Conservation (phyloP, 2,888 invertebrate species). For the Napeogenes inachia region DNA sequence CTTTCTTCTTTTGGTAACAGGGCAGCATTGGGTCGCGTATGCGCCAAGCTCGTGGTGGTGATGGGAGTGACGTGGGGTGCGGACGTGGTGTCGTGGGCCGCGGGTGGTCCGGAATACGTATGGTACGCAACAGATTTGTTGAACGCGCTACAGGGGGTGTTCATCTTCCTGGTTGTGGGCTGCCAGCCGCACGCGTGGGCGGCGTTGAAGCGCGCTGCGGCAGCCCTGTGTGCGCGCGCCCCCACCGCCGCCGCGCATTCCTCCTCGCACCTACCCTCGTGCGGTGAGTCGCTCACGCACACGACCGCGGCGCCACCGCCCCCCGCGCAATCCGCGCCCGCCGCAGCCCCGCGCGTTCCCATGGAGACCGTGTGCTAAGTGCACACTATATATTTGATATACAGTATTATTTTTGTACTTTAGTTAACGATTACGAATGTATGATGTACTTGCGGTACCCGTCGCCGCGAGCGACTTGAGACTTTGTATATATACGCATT, state of each 20-base stretch:
- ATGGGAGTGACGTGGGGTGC: constrained; percentile 79
- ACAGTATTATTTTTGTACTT: constrained; percentile 71
- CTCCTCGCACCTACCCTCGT: constrained; percentile 88
- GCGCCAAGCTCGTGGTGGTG: constrained; percentile 88
- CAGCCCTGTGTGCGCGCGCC: constrained; percentile 69
- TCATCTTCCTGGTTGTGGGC: constrained; percentile 92
- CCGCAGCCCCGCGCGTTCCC: constrained; percentile 72
- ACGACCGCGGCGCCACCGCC: constrained; percentile 83
- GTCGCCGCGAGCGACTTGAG: constrained; percentile 25
- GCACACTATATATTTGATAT: constrained; percentile 54
- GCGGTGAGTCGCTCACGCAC: constrained; percentile 86
- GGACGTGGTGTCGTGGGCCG: constrained; percentile 90
- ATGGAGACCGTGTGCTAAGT: constrained; percentile 80
- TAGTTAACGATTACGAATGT: constrained; percentile 49
- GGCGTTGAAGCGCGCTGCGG: constrained; percentile 56
- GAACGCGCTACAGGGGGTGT: constrained; percentile 91
- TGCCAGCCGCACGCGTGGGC: constrained; percentile 88
- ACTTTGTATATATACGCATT: constrained; percentile 34
- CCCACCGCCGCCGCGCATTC: constrained; percentile 77
- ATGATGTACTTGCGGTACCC: constrained; percentile 29
- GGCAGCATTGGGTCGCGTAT: constrained; percentile 88
- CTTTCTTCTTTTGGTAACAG: constrained; percentile 42
- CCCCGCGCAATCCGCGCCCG: constrained; percentile 76
- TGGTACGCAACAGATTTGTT: constrained; percentile 92
- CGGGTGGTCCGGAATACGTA: constrained; percentile 86